phyloP scores from a whole-genome alignment of 2,113 vertebrate species.

The Brachypodius melanocephalos region DNA sequence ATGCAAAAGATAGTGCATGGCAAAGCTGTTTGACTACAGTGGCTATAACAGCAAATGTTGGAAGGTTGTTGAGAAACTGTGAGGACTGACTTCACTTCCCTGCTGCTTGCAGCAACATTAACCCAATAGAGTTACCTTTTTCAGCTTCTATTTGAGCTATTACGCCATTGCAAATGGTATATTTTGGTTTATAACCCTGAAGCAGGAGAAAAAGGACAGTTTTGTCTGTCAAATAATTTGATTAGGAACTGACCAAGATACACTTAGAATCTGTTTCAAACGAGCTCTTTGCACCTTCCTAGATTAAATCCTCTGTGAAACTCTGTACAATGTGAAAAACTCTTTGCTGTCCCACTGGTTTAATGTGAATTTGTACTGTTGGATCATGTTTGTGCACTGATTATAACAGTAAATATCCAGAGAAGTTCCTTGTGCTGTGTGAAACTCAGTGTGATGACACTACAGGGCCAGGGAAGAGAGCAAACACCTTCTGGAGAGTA shows the following conservation, averaged over 20 bases:
- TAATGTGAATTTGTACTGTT: background rate
- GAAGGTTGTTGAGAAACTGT: background rate
- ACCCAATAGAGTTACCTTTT: background rate
- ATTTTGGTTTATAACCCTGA: background rate
- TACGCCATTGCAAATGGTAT: background rate
- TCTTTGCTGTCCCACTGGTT: background rate
- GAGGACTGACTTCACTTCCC: background rate
- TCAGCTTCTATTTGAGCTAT: background rate
- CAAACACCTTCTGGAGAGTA: background rate
- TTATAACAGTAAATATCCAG: background rate
- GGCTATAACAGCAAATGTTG: background rate
- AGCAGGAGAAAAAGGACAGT: background rate
- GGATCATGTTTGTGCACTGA: rapidly evolving
- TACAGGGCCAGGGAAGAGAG: rapidly evolving
- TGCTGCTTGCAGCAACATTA: background rate
- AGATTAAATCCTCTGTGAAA: background rate
- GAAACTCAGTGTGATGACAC: rapidly evolving
- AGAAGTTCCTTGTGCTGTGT: background rate
- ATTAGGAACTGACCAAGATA: background rate
- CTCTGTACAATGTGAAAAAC: background rate
- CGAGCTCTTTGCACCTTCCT: background rate
- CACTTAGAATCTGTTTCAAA: background rate
- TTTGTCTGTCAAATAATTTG: background rate
- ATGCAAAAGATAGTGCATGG: background rate
- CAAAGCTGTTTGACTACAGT: background rate